These are phyloP conservation scores for Teleogryllus occipitalis DNA, from an alignment of 1,140 invertebrate species.

Conservation along the genomic window DNA sequence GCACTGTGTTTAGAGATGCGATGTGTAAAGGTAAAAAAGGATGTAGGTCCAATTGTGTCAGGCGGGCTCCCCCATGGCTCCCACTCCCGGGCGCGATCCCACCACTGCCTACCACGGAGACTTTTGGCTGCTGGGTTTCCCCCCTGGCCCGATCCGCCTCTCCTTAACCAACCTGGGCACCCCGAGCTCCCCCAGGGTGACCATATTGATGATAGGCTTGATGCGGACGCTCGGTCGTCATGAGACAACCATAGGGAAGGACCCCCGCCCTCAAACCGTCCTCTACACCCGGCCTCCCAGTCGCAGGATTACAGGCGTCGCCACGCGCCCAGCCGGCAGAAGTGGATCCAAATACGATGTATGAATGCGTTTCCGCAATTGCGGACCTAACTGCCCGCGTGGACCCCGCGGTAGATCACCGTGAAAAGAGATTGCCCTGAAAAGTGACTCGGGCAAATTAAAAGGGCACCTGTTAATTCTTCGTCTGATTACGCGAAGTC, in stretches of 20 bases:
- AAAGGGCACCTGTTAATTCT: no score
- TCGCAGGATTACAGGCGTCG: constrained; percentile 43
- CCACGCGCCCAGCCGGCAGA: constrained; percentile 28
- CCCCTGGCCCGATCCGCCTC: constrained; percentile 92
- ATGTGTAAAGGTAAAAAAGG: constrained; percentile 48
- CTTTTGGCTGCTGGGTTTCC: constrained; percentile 94
- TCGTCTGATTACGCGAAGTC: no score
- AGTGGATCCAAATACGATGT: not conserved
- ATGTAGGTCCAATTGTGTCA: constrained; percentile 75
- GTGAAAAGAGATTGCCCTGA: no score
- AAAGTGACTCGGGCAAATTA: no score
- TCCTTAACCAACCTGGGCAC: constrained; percentile 84
- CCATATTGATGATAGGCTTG: constrained; percentile 47
- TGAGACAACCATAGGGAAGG: constrained; percentile 35
- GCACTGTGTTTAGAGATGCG: not conserved
- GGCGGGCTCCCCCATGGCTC: constrained; percentile 68
- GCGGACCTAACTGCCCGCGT: no score
- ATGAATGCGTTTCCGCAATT: not conserved
- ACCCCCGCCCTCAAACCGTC: constrained; percentile 39
- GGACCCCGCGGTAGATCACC: no score
- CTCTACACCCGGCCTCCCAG: constrained; percentile 41
- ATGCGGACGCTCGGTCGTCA: constrained; percentile 78
- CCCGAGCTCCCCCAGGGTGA: constrained; percentile 61
- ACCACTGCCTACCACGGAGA: constrained; percentile 92
- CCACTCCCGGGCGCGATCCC: constrained; percentile 94